These are phyloP conservation scores for Amazona vittata DNA, from an alignment of 2,113 vertebrate genomes.

Conservation along the genomic window DNA sequence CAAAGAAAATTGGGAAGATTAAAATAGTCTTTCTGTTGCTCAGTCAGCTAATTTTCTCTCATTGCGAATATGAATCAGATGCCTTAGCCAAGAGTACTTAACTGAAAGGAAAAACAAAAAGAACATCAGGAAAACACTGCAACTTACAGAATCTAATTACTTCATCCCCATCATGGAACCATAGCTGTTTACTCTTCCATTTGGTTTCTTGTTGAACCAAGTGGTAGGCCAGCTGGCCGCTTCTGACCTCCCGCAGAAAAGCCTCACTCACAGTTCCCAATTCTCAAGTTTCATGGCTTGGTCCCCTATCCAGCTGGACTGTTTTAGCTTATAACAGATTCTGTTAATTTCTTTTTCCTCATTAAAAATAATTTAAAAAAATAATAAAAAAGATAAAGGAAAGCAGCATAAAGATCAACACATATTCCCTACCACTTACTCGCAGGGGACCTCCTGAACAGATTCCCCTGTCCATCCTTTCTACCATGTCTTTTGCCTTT, in stretches of 20 bases:
- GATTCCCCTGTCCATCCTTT: background rate
- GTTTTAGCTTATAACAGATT: background rate
- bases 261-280: background rate
- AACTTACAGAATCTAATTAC: conserved; percentile 37
- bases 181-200: conserved; percentile 5
- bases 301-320: background rate
- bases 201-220: conserved; percentile 30
- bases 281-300: background rate
- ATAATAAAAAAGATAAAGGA: no score
- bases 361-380: background rate
- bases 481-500: background rate
- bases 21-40: conserved; percentile 38
- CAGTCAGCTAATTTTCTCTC: conserved; percentile 41
- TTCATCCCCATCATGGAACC: background rate
- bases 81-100: background rate
- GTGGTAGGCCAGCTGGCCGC: background rate
- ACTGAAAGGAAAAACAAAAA: conserved; percentile 53
- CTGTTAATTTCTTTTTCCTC: background rate
- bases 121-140: conserved; percentile 20
- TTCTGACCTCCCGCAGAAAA: conserved; percentile 1
- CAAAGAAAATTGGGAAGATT: conserved; percentile 36
- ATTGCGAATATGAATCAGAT: conserved; percentile 29
- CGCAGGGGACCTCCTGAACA: background rate
- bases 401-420: background rate
- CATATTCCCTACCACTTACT: background rate